A percentile compares a stretch with the other conserved stretches of the same genome.
Evolutionary conservation across 2,888 invertebrate genomes (phyloP).

Genomic region (Xylota sylvarum): DNA sequence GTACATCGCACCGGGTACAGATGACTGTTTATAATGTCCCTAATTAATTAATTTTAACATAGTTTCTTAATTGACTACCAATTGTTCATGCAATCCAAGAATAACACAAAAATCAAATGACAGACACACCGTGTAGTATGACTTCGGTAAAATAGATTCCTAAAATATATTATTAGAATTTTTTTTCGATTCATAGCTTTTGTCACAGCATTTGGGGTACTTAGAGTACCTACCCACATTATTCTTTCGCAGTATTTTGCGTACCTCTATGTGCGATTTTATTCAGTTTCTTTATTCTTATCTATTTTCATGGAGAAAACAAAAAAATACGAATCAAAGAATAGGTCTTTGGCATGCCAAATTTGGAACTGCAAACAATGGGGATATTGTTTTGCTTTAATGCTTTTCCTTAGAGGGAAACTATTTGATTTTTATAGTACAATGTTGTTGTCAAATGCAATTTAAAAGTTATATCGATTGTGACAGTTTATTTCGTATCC

Average conservation of each 20-base stretch:
- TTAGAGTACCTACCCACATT: slow-evolving; percentile 24
- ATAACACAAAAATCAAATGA: slow-evolving; percentile 38
- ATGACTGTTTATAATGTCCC: slow-evolving; percentile 15
- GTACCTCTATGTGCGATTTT: slow-evolving; percentile 31
- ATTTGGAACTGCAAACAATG: slow-evolving; percentile 33
- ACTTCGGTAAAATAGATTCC: slow-evolving; percentile 15
- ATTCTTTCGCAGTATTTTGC: slow-evolving; percentile 11
- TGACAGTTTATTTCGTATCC: neutral
- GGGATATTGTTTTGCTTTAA: slow-evolving; percentile 4
- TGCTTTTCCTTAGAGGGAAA: neutral
- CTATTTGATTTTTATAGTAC: neutral
- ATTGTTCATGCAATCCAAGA: slow-evolving; percentile 40
- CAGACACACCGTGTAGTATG: slow-evolving; percentile 5
- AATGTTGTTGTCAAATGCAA: slow-evolving; percentile 1
- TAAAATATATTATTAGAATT: slow-evolving; percentile 53
- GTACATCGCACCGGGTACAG: slow-evolving; percentile 1
- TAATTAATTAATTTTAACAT: slow-evolving; percentile 32
- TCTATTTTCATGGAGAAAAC: slow-evolving; percentile 52
- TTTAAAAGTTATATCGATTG: slow-evolving; percentile 9
- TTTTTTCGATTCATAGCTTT: slow-evolving; percentile 50
- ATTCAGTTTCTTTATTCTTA: slow-evolving; percentile 24
- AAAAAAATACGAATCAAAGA: slow-evolving; percentile 21
- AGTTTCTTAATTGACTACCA: slow-evolving; percentile 42
- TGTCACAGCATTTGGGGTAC: slow-evolving; percentile 31
- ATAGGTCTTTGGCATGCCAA: slow-evolving; percentile 45